Percentiles rank a stretch among this genome's conserved stretches.
These are phyloP conservation scores for Marmota monax DNA, from an alignment of 2,113 vertebrate genomes.

Conservation along the genomic window DNA sequence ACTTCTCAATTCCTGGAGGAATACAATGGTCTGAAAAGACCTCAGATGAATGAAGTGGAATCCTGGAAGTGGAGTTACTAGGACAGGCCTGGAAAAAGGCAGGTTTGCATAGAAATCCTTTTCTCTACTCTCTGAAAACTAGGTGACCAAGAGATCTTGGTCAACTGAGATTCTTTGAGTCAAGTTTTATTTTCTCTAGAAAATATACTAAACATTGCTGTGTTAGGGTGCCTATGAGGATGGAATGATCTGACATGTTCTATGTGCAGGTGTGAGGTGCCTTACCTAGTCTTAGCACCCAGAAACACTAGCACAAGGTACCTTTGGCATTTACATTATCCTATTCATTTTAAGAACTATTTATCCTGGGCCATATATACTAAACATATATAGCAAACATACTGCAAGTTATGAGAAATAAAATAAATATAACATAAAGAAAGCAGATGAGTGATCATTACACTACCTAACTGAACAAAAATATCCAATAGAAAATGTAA, in stretches of 20 bases:
- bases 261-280: not conserved
- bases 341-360: not conserved
- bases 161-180: not conserved
- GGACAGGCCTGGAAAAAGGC: not conserved
- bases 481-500: not conserved
- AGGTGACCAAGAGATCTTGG: not conserved
- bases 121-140: not conserved
- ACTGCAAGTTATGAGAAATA: not conserved
- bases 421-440: not conserved
- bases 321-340: not conserved
- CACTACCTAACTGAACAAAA: not conserved
- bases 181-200: not conserved
- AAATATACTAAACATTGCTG: not conserved
- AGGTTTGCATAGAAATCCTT: not conserved
- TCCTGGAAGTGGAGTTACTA: accelerated
- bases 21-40: not conserved
- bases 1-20: not conserved
- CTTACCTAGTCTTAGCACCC: accelerated
- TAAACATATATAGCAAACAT: not conserved
- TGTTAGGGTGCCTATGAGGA: not conserved
- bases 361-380: not conserved
- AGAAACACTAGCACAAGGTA: not conserved
- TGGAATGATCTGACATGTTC: accelerated
- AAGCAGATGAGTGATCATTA: not conserved
- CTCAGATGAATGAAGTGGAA: not conserved